These are phyloP conservation scores for Athalia rosae DNA, from an alignment of 2,888 invertebrate species.

Conservation along the genomic window DNA sequence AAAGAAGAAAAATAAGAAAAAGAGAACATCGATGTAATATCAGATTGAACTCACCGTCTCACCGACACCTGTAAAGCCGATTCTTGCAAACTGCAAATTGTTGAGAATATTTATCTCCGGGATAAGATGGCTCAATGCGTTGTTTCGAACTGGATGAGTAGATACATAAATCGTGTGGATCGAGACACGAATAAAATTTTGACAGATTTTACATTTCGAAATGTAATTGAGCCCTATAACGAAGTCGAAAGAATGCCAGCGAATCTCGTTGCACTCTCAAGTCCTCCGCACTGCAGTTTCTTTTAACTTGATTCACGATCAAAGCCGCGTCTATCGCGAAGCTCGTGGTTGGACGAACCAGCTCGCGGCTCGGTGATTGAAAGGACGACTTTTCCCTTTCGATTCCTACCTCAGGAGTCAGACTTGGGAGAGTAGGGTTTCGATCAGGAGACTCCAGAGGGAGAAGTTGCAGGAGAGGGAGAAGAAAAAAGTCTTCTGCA, in stretches of 20 bases:
- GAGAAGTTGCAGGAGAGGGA: constrained; percentile 13
- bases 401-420: constrained; percentile 16
- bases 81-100: too few relatives aligned
- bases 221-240: too few relatives aligned
- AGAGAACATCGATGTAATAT: too few relatives aligned
- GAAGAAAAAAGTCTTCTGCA: constrained; percentile 5
- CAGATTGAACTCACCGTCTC: not conserved
- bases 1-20: not conserved
- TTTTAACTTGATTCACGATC: constrained; percentile 21
- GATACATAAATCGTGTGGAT: too few relatives aligned
- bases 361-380: constrained; percentile 11
- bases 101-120: constrained; percentile 1
- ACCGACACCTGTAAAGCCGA: constrained; percentile 10
- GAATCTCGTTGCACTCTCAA: constrained; percentile 22
- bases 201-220: too few relatives aligned
- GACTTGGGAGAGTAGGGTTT: not conserved
- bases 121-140: not conserved
- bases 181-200: too few relatives aligned
- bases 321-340: constrained; percentile 25
- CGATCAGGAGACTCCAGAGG: constrained; percentile 30
- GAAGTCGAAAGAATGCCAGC: not conserved
- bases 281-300: constrained; percentile 23
- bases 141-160: too few relatives aligned
- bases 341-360: not conserved
- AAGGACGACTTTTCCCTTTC: constrained; percentile 43